Base-by-base conservation (phyloP, 2,797 vertebrate genomes). In the Trematomus bernacchii region DNA sequence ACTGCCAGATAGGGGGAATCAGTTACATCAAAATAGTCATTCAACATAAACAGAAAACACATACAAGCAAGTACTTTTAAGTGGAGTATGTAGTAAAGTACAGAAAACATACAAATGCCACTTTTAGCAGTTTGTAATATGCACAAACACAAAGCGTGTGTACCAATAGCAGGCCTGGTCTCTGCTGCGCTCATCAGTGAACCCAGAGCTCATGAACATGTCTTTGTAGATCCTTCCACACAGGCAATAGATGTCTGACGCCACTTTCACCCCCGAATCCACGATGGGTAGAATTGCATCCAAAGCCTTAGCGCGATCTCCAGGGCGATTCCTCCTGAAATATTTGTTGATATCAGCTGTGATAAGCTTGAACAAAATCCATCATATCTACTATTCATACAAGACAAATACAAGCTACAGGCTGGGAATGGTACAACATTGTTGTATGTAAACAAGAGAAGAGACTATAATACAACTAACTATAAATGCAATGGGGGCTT, bases 141-240 rank as follows among this genome's bases (percentile, higher is more conserved):
- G 27, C 27, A 27, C 27, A 5, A 23, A 27, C 23, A 14, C 11
- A 54, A 67, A 71, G 37, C n/a, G 52, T 42, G 7, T 10, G n/a
- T 90, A 98, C 97, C 97, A 98, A 61, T 94, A 94, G 67, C 95
- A 93, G 67, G 97, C 95, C 85, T 87, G 94, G 80, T 97, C 96
- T 73, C 96, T 94, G 79, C 90, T 95, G 66, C 52, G 1, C 0
- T 87, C 54, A 70, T 97, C 94, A 0, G 76, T 93, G 90, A 97
- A 96, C 21, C 91, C 85, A 0, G 97, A 97, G 89, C 92, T 91
- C 82, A 97, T 94, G 93, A 98, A 98, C 87, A 94, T 94, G 93
- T 98, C 97, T 88, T 98, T 98, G 92, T 97, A 98, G 91, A 98
- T 91, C 1, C 97, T 96, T 27, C 97, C 97, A 13, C 97, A 98